Conservation (phyloP, 2,797 vertebrate species). For the Bryconaethiops microstoma region DNA sequence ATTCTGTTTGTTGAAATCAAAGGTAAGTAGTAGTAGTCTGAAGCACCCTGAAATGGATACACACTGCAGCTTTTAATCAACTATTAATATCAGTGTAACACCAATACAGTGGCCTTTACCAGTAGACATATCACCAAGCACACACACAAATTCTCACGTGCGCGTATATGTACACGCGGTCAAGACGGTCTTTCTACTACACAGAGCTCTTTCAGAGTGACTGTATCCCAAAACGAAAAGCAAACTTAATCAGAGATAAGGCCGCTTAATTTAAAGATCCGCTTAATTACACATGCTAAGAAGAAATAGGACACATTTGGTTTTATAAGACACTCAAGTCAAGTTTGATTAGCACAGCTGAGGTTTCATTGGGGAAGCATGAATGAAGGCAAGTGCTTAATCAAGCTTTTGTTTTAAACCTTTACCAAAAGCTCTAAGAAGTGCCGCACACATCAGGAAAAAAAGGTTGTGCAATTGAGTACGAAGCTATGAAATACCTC, state of each 20-base stretch:
- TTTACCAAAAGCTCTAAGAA: not conserved
- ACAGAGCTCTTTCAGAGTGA: not conserved
- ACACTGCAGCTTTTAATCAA: not conserved
- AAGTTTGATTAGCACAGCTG: slow-evolving; percentile 46
- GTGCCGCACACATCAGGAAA: not conserved
- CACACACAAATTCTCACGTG: not conserved
- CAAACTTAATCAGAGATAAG: slow-evolving; percentile 45
- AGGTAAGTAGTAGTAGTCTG: too few species aligned
- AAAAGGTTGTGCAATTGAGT: not conserved
- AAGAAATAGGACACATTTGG: slow-evolving; percentile 49
- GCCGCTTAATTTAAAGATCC: slow-evolving; percentile 49
- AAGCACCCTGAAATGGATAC: too few species aligned
- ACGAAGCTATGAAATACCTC: not conserved
- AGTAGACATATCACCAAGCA: not conserved
- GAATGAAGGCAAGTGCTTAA: not conserved
- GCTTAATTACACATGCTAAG: slow-evolving; percentile 64
- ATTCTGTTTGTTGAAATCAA: too few species aligned
- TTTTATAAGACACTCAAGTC: slow-evolving; percentile 53
- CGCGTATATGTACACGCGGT: not conserved
- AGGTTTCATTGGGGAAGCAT: not conserved
- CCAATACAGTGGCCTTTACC: too few species aligned
- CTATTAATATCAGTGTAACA: too few species aligned
- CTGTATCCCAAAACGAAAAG: not conserved
- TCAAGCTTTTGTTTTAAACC: not conserved
- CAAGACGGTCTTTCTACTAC: not conserved